Evolutionary conservation across 2,888 invertebrate genomes (phyloP).

Genomic region (Orgyia antiqua): DNA sequence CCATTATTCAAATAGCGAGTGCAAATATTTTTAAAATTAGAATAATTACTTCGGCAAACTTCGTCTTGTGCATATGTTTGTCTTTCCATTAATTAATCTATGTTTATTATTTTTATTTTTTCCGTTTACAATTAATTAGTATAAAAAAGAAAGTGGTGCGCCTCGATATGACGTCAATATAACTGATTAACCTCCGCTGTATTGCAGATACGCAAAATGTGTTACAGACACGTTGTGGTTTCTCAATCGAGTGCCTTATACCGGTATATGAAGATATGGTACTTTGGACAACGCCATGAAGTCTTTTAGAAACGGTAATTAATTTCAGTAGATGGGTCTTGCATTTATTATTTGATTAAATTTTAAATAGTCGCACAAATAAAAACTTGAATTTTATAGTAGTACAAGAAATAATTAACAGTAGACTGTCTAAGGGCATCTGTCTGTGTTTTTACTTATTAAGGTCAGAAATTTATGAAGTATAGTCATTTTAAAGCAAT

Average conservation of each 20-base stretch:
- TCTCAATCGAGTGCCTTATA: conserved; percentile 12
- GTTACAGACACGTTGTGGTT: conserved; percentile 12
- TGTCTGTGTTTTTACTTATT: conserved; percentile 2
- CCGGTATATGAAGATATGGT: conserved; percentile 13
- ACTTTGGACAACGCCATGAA: conserved; percentile 10
- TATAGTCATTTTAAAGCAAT: conserved; percentile 6
- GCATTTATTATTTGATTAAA: neutral
- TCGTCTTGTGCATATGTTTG: too few species aligned
- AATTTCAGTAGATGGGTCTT: conserved; percentile 6
- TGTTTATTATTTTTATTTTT: too few species aligned
- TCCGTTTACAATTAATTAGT: conserved; percentile 13
- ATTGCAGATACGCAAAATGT: conserved; percentile 17
- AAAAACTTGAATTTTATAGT: too few species aligned
- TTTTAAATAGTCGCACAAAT: too few species aligned
- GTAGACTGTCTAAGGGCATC: too few species aligned
- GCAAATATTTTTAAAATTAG: too few species aligned
- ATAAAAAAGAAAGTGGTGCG: conserved; percentile 24
- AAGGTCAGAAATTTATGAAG: conserved; percentile 1
- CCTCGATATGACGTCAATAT: conserved; percentile 20
- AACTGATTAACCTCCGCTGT: conserved; percentile 17
- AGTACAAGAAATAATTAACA: too few species aligned
- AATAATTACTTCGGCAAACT: too few species aligned
- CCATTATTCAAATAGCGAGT: too few species aligned
- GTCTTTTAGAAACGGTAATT: conserved; percentile 16
- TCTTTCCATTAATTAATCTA: neutral